Evolutionary conservation across 2,797 vertebrate genomes (phyloP), one percentile per base, ranked within the genome.

Genomic region (Characodon lateralis): DNA sequence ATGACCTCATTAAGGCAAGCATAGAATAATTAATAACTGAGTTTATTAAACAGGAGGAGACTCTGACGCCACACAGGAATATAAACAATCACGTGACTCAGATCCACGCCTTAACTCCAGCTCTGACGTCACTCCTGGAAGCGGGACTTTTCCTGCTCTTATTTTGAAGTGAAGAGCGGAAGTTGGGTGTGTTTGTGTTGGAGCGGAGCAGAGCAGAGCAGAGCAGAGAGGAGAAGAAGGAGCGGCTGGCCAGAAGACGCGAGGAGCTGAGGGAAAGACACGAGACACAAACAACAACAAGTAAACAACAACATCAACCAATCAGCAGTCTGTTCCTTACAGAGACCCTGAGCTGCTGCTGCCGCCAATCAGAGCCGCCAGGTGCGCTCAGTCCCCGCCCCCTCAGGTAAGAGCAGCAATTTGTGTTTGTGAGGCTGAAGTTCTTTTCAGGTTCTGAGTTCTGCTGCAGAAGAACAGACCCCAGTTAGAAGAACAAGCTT

Each of bases 321-420:
- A 35, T 68, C 65, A 46, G 31, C 35, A 8, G 31, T 20, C 48
- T 7, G 53, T 2, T 55, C 20, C 14, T 9, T 7, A 2, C 55
- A 56, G 22, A 22, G 22, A 55, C 53, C 53, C 53, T 24, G 22
- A 55, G 4, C 53, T 55, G 6, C 16, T 53, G 51, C 18, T 20
- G 63, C 78, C 83, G 78, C 10, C 73, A 78, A 5, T 78, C 55
- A 46, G 41, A 78, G 18, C 14, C 75, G 13, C 51, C 31, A 82
- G 86, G 83, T 86, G 88, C 28, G 79, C 35, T 61, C 31, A 71
- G 59, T 74, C 82, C 80, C 75, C 90, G 73, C 90, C 90, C 86
- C 82, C 43, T 79, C 81, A 85, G 85, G 84, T 85, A 79, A 80
- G 58, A 13, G 6, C 31, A 18, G 18, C 51, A 20, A 20, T 55